Evolutionary conservation across 1,140 invertebrate species (phyloP), one percentile per base, ranked within the genome.

Genomic region (Habropoda laboriosa): DNA sequence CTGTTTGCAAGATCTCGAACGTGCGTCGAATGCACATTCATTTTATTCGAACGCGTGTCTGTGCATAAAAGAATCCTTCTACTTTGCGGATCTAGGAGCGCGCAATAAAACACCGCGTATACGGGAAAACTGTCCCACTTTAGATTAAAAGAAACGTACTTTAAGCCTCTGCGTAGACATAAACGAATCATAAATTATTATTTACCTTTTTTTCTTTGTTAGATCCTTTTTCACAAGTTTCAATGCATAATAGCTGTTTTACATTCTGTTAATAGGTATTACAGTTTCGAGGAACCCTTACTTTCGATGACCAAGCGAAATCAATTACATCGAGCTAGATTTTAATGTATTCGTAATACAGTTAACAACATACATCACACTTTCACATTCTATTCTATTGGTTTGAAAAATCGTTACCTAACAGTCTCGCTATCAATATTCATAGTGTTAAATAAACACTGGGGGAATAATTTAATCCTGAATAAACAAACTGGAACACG

Each of bases 1-100:
- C 68, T 57, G 53, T 30, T 53, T 42, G 30, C 70, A 27, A 47
- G 70, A 72, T 60, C 49, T 70, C 40, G 55, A n/a, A 60, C 55
- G 70, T 60, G 70, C 70, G 40, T 72, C 38, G 68, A 42, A 72
- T 72, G 38, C 24, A 12, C 27, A 16, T 4, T 24, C 55, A 21
- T 47, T 45, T 32, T 72, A 57, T 55, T 71, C 21, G 38, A 71
- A 58, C 13, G 53, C 27, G 35, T n/a, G 16, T 47, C 30, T 30
- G 30, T 8, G 45, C 45, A 67, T 49, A 49, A 67, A 67, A 35
- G 64, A 24, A 51, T 49, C 30, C 13, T 51, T 12, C 18, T 30
- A 49, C 21, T 66, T 32, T 16, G 45, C 45, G 18, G 32, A 67
- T 67, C 32, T 67, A 30, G 45, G 32, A 32, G n/a, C 42, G 16